Base-by-base conservation (phyloP, 2,797 vertebrate genomes). In the Denticeps clupeoides region DNA sequence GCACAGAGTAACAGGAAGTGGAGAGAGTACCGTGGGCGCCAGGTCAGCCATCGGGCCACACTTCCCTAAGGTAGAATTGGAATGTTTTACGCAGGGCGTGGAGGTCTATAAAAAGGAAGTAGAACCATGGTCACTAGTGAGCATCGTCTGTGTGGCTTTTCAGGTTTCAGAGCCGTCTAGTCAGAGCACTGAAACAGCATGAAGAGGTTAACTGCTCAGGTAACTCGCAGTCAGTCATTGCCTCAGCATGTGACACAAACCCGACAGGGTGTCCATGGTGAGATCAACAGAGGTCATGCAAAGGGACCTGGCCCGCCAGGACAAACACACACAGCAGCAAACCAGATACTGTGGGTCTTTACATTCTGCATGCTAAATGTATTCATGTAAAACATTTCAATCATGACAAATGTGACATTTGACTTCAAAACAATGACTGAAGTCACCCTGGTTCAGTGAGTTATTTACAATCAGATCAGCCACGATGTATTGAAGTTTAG, bases 1-100 rank as follows among this genome's bases (percentile, higher is more conserved):
- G n/a, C n/a, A n/a, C n/a, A n/a, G n/a, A n/a, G n/a, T n/a, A n/a
- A 49, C 37, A 33, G 23, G 23, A 29, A 49, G 47, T 18, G 37
- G 45, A 50, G 31, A 29, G 41, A 50, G 55, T 73, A 73, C 71
- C 71, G 68, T 73, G 49, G 66, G 68, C 45, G 63, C 59, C 49
- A 67, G 66, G 55, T 73, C 68, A 53, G 55, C 56, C 12, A 62
- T 47, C 22, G 59, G 56, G 48, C 68, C 60, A 54, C 68, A 66
- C 64, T 65, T 73, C 56, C 66, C 68, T 63, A 71, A 59, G 22
- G 71, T 56, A 48, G 71, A 69, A 54, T 59, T 62, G 63, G 71
- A 71, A 61, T 73, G 68, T 71, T 73, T 73, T 55, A 71, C 71
- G 45, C 60, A 59, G 33, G 71, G 64, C 53, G 71, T 69, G 31